A percentile compares a stretch with the other conserved stretches of the same genome.
Conservation (phyloP, 2,888 invertebrate genomes). For the Seira ritae region DNA sequence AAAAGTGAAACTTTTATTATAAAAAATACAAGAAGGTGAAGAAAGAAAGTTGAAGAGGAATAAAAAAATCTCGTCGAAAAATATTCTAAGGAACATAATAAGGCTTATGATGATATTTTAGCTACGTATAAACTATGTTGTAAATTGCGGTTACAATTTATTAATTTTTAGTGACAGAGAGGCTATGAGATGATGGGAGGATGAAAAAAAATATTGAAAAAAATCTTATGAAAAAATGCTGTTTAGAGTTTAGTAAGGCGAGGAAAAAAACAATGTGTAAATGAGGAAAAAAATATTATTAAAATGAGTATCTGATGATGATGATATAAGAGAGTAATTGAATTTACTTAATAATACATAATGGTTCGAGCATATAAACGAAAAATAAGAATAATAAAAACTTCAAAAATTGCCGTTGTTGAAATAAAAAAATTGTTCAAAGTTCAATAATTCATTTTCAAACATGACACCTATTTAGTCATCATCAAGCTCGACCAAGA, state of each 20-base stretch:
- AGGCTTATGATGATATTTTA: conserved; percentile 49
- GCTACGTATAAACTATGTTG: conserved; percentile 49
- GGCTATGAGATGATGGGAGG: conserved; percentile 15
- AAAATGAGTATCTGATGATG: background rate
- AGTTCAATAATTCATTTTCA: background rate
- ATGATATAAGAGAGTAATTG: background rate
- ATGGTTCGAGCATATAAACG: conserved; percentile 29
- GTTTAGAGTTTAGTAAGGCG: background rate
- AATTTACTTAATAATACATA: background rate
- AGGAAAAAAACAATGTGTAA: conserved; percentile 22
- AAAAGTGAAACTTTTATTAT: too few relatives aligned
- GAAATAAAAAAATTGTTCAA: conserved; percentile 31
- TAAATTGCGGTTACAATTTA: conserved; percentile 34
- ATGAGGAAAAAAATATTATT: conserved; percentile 27
- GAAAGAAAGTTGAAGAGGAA: background rate
- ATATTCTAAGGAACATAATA: conserved; percentile 7
- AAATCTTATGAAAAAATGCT: conserved; percentile 19
- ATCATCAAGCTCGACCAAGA: background rate
- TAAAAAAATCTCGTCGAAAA: too few relatives aligned
- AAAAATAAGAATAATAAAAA: conserved; percentile 43
- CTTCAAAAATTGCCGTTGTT: conserved; percentile 61
- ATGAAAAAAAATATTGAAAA: background rate
- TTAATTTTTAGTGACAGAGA: conserved; percentile 44
- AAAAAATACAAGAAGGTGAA: too few relatives aligned
- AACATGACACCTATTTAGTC: background rate